Conservation (phyloP, 2,888 invertebrate species). For the Lycocerus yunnanus region DNA sequence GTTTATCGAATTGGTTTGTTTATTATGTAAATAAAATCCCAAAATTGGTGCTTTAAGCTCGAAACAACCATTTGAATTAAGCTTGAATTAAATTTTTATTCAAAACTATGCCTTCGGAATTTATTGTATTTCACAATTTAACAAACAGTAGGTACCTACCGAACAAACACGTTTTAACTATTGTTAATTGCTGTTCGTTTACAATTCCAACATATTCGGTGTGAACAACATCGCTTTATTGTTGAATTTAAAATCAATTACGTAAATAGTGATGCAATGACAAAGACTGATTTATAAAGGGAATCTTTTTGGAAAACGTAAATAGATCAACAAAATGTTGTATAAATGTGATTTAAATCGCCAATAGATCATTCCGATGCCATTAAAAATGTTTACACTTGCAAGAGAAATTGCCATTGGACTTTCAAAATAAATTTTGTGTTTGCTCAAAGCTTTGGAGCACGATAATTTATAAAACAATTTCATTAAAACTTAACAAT, state of each 20-base stretch:
- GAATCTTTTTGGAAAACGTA: conserved; percentile 10
- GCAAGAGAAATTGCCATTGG: conserved; percentile 7
- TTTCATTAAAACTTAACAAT: conserved; percentile 8
- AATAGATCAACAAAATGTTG: conserved; percentile 10
- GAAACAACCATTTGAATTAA: background rate
- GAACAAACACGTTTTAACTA: no score
- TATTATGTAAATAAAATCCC: background rate
- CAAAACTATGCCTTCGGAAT: background rate
- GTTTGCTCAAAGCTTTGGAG: background rate
- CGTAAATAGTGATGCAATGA: conserved; percentile 16
- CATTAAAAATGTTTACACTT: conserved; percentile 17
- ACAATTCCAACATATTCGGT: background rate
- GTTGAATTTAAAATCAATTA: conserved; percentile 15
- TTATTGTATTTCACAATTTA: background rate
- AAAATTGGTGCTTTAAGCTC: background rate
- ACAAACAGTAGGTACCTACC: background rate
- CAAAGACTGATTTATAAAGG: conserved; percentile 23
- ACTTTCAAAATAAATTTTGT: conserved; percentile 5
- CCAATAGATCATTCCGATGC: conserved; percentile 16
- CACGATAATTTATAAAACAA: background rate
- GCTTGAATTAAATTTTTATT: background rate
- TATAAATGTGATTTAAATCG: conserved; percentile 18
- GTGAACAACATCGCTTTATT: background rate
- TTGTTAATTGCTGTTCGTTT: background rate
- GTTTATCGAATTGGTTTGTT: background rate